phyloP scores from a whole-genome alignment of 2,797 vertebrate genomes.

The Acanthis flammea region DNA sequence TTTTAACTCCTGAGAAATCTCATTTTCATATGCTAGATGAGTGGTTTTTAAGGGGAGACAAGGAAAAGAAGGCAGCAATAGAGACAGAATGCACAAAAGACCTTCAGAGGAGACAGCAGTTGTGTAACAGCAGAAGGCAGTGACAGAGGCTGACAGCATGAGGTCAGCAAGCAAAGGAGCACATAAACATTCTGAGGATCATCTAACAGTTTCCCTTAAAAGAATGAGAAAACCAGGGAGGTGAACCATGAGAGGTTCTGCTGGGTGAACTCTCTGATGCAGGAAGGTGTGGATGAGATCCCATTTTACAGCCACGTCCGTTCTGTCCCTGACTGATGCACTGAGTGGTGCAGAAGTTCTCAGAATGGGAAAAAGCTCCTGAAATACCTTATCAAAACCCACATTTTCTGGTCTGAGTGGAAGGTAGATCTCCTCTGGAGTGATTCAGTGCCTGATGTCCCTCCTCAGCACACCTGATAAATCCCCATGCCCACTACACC shows the following conservation, averaged over 20 bases:
- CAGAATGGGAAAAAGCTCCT: not conserved
- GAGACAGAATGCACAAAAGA: not conserved
- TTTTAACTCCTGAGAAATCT: not conserved
- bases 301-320: fast-evolving
- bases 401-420: not conserved
- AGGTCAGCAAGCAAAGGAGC: not conserved
- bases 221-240: not conserved
- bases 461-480: fast-evolving
- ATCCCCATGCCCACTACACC: not conserved
- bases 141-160: not conserved
- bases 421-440: not conserved
- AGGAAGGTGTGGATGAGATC: not conserved
- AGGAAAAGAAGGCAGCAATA: not conserved
- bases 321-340: not conserved
- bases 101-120: not conserved
- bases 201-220: not conserved
- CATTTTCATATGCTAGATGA: not conserved
- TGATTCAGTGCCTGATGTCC: not conserved
- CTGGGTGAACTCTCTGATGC: not conserved
- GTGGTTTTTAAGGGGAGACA: not conserved
- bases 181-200: not conserved
- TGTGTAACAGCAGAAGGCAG: not conserved
- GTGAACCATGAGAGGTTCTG: not conserved
- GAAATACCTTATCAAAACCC: not conserved
- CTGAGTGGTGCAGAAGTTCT: not conserved